Conservation (phyloP, 2,113 vertebrate genomes). For the Burhinus oedicnemus region DNA sequence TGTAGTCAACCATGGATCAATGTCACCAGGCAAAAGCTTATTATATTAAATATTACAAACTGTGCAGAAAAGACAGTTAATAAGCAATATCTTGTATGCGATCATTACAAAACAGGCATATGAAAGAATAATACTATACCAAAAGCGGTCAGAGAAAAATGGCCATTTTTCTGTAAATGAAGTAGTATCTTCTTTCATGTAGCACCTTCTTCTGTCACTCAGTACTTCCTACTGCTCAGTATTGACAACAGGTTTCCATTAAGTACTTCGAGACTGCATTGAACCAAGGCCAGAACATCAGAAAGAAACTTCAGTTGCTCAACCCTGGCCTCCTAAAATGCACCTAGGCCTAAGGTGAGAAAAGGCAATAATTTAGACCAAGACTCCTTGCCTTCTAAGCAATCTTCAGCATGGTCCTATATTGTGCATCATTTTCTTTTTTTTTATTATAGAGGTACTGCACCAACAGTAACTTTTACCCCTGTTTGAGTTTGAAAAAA, state of each 20-base stretch:
- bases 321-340: not conserved
- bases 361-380: not conserved
- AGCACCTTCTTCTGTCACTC: not conserved
- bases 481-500: not conserved
- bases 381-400: not conserved
- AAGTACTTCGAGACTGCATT: not conserved
- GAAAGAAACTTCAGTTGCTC: not conserved
- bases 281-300: not conserved
- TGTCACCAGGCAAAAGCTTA: not conserved
- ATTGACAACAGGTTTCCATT: not conserved
- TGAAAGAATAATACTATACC: not conserved
- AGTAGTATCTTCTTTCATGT: not conserved
- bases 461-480: not conserved
- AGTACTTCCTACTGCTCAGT: not conserved
- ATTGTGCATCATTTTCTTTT: not conserved
- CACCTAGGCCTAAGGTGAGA: not conserved
- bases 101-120: not conserved
- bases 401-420: not conserved
- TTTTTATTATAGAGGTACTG: not conserved
- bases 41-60: constrained; percentile 33
- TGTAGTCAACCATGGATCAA: constrained; percentile 10
- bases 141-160: not conserved
- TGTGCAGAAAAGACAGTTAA: not conserved
- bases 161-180: not conserved
- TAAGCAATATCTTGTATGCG: not conserved